Evolutionary conservation across 2,113 vertebrate species (phyloP), one percentile per base, ranked within the genome.

Genomic region (Chinchilla lanigera): DNA sequence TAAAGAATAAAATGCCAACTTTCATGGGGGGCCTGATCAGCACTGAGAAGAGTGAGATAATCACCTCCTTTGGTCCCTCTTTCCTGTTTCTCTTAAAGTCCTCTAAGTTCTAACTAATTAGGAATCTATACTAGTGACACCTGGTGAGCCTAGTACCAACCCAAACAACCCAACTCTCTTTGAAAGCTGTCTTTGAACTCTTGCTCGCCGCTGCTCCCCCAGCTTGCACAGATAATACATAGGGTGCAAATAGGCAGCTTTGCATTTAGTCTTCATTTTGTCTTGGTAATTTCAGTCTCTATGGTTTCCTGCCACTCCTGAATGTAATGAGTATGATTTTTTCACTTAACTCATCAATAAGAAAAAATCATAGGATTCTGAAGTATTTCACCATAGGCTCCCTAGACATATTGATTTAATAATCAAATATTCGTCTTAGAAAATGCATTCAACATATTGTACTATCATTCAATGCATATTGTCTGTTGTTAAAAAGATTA

Each of bases 51-150:
- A 86, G 30, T 44, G 22, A 93, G 38, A 77, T 44, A 14, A 91
- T 88, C 8, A 50, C 52, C 78, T 94, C 35, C 12, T 67, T 94
- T 56, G 9, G 22, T 67, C 17, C 78, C 14, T 16, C 52, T 85
- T 88, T 78, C 56, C 77, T 86, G 14, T 78, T 90, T 95, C 78
- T 86, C 16, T 69, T 77, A 50, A 93, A 95, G 92, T 30, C 24
- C 47, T 84, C 52, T 94, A 44, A 41, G 20, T 8, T 3, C 78
- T 50, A 77, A 2, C 86, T 61, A 96, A 89, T 69, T 85, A 84
- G 26, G 12, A 54, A 26, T 86, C 47, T 82, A 38, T 54, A 44
- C 22, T 17, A 54, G 41, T n/a, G 28, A 80, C 24, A 73, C 33
- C 33, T 52, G 47, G 24, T 90, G 44, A 71, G 24, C 83, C 86